phyloP scores from a whole-genome alignment of 2,113 vertebrate genomes.

The Dromas ardeola region DNA sequence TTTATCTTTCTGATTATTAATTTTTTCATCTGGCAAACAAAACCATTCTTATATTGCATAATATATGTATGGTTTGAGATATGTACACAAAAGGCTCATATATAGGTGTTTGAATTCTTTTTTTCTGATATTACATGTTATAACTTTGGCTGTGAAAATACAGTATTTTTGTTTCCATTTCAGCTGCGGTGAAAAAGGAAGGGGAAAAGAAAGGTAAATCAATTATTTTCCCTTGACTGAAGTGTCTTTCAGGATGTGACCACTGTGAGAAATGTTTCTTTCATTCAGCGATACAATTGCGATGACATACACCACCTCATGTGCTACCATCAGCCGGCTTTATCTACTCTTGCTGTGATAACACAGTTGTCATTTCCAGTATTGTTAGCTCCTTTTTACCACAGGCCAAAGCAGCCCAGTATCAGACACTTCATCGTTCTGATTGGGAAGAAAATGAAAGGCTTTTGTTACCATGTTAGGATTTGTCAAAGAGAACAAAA shows the following conservation, averaged over 20 bases:
- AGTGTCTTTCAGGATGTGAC: constrained; percentile 14
- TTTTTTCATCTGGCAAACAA: background rate
- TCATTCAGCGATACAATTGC: background rate
- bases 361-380: constrained; percentile 24
- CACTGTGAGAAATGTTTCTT: constrained; percentile 18
- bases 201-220: constrained; percentile 64
- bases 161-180: constrained; percentile 24
- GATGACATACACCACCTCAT: background rate
- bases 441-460: background rate
- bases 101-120: background rate
- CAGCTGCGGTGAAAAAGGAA: constrained; percentile 44
- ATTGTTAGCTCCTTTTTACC: background rate
- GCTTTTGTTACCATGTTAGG: background rate
- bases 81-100: background rate
- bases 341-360: constrained; percentile 19
- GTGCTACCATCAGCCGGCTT: background rate
- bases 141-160: background rate
- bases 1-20: background rate
- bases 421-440: background rate
- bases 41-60: background rate
- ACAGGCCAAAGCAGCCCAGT: background rate
- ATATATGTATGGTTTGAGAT: background rate
- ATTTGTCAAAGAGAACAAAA: constrained; percentile 28
- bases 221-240: constrained; percentile 32
- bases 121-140: background rate